Conservation (phyloP, 2,797 vertebrate species). For the Merluccius polli region DNA sequence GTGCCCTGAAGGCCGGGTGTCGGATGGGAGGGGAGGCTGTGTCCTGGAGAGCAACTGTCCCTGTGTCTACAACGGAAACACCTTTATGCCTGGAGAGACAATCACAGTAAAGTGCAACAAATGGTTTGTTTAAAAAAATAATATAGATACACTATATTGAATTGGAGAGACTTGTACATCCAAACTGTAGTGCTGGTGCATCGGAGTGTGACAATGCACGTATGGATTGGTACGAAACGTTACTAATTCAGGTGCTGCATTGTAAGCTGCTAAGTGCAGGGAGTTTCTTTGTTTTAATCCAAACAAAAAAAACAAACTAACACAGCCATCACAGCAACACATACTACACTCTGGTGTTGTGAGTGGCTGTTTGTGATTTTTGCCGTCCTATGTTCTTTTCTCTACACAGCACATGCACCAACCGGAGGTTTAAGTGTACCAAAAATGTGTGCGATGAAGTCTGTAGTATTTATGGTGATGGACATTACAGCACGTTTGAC, state of each 20-base stretch:
- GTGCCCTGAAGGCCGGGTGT: conserved; percentile 80
- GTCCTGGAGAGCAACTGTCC: conserved; percentile 76
- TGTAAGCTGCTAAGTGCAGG: no score
- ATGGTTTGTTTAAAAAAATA: conserved; percentile 73
- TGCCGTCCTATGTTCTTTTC: conserved; percentile 7
- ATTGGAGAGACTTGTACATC: no score
- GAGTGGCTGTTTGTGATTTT: not conserved
- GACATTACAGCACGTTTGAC: conserved; percentile 89
- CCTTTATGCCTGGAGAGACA: conserved; percentile 76
- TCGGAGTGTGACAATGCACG: no score
- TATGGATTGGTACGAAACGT: not conserved
- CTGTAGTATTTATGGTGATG: conserved; percentile 86
- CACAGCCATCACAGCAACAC: not conserved
- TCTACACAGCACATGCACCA: conserved; percentile 75
- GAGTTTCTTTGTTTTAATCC: no score
- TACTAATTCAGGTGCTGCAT: no score
- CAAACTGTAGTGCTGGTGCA: no score
- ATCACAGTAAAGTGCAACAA: conserved; percentile 85
- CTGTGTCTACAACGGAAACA: conserved; percentile 82
- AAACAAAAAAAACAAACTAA: not conserved
- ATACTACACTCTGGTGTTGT: not conserved
- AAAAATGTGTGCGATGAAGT: conserved; percentile 75
- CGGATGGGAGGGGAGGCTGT: conserved; percentile 77
- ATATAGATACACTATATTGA: no score
- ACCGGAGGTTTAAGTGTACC: conserved; percentile 82